Evolutionary conservation across 2,113 vertebrate genomes (phyloP).

Genomic region (Mungos mungo): DNA sequence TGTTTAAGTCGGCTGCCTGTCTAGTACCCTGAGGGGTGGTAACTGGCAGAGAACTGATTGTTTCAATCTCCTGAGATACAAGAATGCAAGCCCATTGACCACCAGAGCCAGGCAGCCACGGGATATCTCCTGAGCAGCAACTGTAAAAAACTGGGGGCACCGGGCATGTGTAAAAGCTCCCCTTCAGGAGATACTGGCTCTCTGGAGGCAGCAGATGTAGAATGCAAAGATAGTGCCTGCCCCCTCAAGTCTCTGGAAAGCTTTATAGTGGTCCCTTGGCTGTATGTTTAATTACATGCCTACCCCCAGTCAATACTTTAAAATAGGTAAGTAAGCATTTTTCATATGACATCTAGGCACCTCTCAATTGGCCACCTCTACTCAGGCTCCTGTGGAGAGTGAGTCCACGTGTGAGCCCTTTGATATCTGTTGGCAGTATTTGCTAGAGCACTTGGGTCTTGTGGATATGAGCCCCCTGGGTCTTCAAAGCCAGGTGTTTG

Average conservation of each 20-base stretch:
- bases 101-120: neutral
- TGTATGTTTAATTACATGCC: neutral
- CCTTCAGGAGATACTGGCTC: neutral
- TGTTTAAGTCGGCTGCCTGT: neutral
- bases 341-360: neutral
- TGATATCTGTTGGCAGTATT: neutral
- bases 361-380: neutral
- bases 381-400: neutral
- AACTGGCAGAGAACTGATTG: neutral
- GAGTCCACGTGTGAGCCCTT: too few species aligned
- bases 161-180: neutral
- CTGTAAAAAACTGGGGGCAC: neutral
- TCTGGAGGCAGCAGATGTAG: neutral
- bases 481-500: neutral
- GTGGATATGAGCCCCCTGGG: neutral
- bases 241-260: neutral
- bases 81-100: neutral
- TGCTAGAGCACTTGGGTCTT: neutral
- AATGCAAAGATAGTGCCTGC: neutral
- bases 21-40: neutral
- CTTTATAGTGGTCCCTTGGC: neutral
- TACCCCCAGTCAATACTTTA: neutral
- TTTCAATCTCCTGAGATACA: neutral
- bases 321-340: neutral
- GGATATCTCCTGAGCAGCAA: neutral